Percentiles rank a stretch among this genome's conserved stretches.
phyloP scores from a whole-genome alignment of 1,140 invertebrate genomes.

The Littorina saxatilis region DNA sequence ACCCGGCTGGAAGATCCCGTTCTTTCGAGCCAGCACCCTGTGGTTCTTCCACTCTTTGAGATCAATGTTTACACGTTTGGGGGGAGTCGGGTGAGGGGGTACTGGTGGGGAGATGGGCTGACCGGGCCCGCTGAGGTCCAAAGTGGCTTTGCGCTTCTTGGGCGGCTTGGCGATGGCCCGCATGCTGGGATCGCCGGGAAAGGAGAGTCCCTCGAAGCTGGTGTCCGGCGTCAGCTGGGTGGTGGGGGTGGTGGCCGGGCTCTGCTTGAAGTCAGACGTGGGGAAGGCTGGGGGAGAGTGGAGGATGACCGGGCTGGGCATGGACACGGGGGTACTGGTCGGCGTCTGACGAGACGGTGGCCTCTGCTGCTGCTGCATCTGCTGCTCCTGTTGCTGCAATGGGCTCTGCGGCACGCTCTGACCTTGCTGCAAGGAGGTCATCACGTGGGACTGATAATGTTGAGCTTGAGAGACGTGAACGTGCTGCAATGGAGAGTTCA shows the following conservation, averaged over 20 bases:
- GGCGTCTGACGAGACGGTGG: neutral
- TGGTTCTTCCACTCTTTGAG: conserved; percentile 94
- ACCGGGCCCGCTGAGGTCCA: conserved; percentile 58
- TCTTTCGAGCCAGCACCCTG: conserved; percentile 89
- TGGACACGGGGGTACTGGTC: neutral
- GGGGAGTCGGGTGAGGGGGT: conserved; percentile 42
- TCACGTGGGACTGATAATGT: neutral
- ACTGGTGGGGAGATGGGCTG: conserved; percentile 20
- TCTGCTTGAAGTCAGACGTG: conserved; percentile 23
- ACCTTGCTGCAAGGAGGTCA: neutral
- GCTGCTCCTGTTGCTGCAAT: conserved; percentile 29
- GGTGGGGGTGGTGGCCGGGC: conserved; percentile 32
- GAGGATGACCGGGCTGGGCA: conserved; percentile 9
- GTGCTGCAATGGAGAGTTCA: conserved; percentile 37
- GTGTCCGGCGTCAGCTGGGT: conserved; percentile 21
- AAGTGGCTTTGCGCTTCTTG: conserved; percentile 73
- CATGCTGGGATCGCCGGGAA: neutral
- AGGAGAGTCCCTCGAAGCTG: conserved; percentile 28
- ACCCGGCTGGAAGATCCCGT: conserved; percentile 90
- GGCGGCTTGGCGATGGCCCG: conserved; percentile 71
- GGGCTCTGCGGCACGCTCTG: conserved; percentile 7
- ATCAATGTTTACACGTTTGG: conserved; percentile 80
- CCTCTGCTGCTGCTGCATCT: conserved; percentile 7
- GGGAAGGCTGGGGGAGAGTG: conserved; percentile 1
- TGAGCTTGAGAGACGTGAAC: neutral